Base-by-base conservation (phyloP, 2,113 vertebrate species). In the Phrynocephalus versicolor region DNA sequence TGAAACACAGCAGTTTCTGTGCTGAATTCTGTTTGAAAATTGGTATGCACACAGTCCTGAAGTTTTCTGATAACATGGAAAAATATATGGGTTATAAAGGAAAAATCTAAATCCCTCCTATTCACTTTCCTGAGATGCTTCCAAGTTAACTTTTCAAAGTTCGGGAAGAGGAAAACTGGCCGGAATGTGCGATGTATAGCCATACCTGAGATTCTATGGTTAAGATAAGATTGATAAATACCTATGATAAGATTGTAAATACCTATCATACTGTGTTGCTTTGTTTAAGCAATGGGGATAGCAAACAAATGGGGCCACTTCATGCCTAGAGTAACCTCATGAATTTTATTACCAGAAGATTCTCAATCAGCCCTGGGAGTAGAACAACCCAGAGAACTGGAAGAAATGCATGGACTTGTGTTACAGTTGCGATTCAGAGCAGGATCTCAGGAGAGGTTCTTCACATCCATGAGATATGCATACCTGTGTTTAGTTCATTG, bases 171-270 rank as follows among this genome's bases (percentile, higher is more conserved):
- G 88, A 87, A 76, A 91, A 15, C 83, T 87, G 90, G 86, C 78
- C 94, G 91, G 86, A 92, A 87, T 85, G 85, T 84, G 78, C 79
- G 90, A 84, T 94, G 94, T 93, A 92, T 89, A 87, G 85, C 89
- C 88, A 82, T 93, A 94, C 91, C 90, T 93, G 93, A 93, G 30
- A 89, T 51, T 51, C 5, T 51, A 51, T 51, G 45, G 45, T 51
- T 51, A 51, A 51, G 45, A 51, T 51, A 51, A 51, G 45, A 51
- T 10, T 51, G 45, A 51, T 51, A 51, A 51, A 51, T 51, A 51
- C 87, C 85, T 90, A 88, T 91, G 93, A 92, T 94, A 95, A 94
- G 92, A 93, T 95, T 92, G 90, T 94, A 95, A 95, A 95, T 94
- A 91, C 93, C 90, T 87, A 85, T 89, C 86, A 86, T 92, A 83